A percentile compares a stretch with the other conserved stretches of the same genome.
Conservation (phyloP, 2,888 invertebrate species). For the Pecten maximus region DNA sequence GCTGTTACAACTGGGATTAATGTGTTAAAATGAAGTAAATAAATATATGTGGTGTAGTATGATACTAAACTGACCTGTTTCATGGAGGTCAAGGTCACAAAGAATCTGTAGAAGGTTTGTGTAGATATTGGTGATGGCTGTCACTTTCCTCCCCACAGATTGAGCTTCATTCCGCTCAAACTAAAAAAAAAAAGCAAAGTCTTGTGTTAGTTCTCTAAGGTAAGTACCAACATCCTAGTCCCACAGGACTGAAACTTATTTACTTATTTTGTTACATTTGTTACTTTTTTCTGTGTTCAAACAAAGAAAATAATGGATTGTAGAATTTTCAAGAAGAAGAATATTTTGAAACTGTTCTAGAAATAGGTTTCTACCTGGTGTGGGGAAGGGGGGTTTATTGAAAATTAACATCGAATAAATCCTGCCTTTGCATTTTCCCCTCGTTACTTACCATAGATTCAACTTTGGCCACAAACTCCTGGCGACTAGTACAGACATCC, state of each 20-base stretch:
- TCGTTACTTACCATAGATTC: slow-evolving; percentile 47
- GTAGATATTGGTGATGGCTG: slow-evolving; percentile 36
- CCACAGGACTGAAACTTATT: too few relatives aligned
- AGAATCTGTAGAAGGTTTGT: slow-evolving; percentile 44
- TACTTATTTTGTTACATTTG: too few relatives aligned
- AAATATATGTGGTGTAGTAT: not conserved
- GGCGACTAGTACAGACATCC: slow-evolving; percentile 50
- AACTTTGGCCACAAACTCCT: slow-evolving; percentile 57
- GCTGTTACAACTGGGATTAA: too few relatives aligned
- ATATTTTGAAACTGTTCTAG: too few relatives aligned
- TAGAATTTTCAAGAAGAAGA: too few relatives aligned
- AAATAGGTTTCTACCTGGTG: too few relatives aligned
- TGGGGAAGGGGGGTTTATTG: too few relatives aligned
- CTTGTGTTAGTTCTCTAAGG: too few relatives aligned
- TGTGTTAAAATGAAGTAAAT: not conserved
- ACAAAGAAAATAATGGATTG: too few relatives aligned
- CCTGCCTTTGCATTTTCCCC: not conserved
- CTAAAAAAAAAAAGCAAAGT: slow-evolving; percentile 41
- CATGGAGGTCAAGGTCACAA: slow-evolving; percentile 27
- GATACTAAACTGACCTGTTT: not conserved
- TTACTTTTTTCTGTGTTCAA: too few relatives aligned
- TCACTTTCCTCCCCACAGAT: slow-evolving; percentile 17
- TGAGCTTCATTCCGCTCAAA: slow-evolving; percentile 42
- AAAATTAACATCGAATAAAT: too few relatives aligned
- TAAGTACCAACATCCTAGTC: too few relatives aligned